Evolutionary conservation across 2,113 vertebrate genomes (phyloP), one percentile per base, ranked within the genome.

Genomic region (Hylia prasina): DNA sequence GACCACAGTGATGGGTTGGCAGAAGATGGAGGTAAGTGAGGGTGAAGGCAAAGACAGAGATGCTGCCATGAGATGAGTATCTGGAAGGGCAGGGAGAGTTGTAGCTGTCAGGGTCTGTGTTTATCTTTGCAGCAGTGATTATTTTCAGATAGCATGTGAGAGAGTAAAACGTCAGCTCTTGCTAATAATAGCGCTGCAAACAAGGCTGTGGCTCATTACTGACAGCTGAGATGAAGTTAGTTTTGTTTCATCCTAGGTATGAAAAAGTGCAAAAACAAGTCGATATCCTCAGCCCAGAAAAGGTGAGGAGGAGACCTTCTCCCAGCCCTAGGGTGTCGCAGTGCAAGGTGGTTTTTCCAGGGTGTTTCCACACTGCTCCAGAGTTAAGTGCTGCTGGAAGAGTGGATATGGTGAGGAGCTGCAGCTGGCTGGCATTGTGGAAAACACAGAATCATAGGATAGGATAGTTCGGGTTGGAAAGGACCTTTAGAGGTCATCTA

Each of bases 91-190:
- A 84, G 61, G 61, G 37, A 82, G 87, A 82, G 70, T 57, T 60
- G 84, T 84, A 91, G 73, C 81, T 16, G 1, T 82, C 54, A 28
- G 78, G 63, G 50, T 58, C 60, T 79, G 84, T 96, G 80, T 96
- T 95, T 87, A 70, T 96, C 94, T 96, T 94, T 91, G 73, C 82
- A 82, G 83, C 84, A 39, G 75, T 77, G 87, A 95, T 96, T 94
- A 93, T 93, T 95, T 95, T 93, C 94, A 93, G 84, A 64, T 73
- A 81, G 65, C 5, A 64, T 44, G 77, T 51, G 90, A 93, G 75
- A 61, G 64, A 68, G 89, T 85, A 87, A 91, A 96, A 57, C 53
- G 24, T 72, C 81, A 92, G 78, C 51, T 47, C 45, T 53, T n/a
- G 76, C 77, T 95, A 91, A 88, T 91, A 89, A 94, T 94, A 92